Evolutionary conservation across 2,113 vertebrate genomes (phyloP).

Genomic region (Diadophis punctatus): DNA sequence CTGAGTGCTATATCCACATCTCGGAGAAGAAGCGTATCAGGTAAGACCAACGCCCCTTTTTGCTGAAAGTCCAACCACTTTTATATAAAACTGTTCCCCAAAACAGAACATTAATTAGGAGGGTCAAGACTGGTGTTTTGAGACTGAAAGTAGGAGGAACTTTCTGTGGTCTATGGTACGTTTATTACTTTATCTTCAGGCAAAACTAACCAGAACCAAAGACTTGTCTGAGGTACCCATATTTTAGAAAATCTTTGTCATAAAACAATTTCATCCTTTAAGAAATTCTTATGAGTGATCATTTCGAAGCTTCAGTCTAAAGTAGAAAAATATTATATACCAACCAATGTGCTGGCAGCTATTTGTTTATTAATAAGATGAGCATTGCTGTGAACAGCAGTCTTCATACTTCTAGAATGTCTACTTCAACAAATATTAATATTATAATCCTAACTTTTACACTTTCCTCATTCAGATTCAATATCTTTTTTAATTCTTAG

Average conservation of each 20-base stretch:
- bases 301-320: not conserved
- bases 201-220: not conserved
- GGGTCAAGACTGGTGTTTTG: not conserved
- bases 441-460: not conserved
- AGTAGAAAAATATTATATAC: not conserved
- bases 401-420: not conserved
- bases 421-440: not conserved
- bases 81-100: not conserved
- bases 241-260: not conserved
- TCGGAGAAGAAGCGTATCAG: no score
- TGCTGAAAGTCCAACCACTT: not conserved
- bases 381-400: not conserved
- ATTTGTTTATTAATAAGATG: not conserved
- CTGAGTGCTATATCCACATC: no score
- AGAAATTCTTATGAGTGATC: not conserved
- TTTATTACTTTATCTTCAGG: conserved; percentile 1
- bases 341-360: not conserved
- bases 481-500: not conserved
- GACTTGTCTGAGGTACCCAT: not conserved
- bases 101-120: not conserved
- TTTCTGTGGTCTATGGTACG: not conserved
- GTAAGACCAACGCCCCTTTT: no score
- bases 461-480: not conserved
- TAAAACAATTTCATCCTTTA: not conserved
- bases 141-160: conserved; percentile 7